phyloP scores from a whole-genome alignment of 2,113 vertebrate genomes.

The Glareola pratincola region DNA sequence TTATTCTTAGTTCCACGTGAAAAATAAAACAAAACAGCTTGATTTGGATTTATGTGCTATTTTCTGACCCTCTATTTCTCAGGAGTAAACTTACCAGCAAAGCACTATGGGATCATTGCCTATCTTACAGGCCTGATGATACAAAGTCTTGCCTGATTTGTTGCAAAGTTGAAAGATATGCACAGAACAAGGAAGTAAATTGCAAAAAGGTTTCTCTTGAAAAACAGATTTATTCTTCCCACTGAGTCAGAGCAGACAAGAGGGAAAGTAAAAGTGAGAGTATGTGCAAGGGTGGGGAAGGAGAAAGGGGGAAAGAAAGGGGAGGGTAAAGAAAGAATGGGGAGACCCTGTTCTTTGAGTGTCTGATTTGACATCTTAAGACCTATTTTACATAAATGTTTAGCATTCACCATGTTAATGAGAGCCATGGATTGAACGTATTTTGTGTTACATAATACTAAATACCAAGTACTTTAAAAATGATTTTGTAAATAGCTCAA shows the following conservation, averaged over 20 bases:
- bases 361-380: not conserved
- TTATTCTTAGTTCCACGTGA: not conserved
- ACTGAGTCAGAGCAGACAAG: not conserved
- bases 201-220: not conserved
- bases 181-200: not conserved
- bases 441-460: not conserved
- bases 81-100: not conserved
- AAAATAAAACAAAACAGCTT: not conserved
- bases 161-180: not conserved
- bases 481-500: not conserved
- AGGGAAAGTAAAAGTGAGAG: not conserved
- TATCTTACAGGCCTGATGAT: not conserved
- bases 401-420: not conserved
- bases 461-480: not conserved
- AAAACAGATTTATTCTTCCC: not conserved
- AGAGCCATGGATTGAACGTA: not conserved
- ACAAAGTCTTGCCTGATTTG: not conserved
- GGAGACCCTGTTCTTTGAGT: not conserved
- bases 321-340: not conserved
- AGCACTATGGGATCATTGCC: not conserved
- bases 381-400: not conserved
- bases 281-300: not conserved
- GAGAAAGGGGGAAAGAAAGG: fast-evolving
- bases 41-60: not conserved
- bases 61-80: not conserved